Conservation (phyloP, 1,140 invertebrate species). For the Zaprionus tsacasi region DNA sequence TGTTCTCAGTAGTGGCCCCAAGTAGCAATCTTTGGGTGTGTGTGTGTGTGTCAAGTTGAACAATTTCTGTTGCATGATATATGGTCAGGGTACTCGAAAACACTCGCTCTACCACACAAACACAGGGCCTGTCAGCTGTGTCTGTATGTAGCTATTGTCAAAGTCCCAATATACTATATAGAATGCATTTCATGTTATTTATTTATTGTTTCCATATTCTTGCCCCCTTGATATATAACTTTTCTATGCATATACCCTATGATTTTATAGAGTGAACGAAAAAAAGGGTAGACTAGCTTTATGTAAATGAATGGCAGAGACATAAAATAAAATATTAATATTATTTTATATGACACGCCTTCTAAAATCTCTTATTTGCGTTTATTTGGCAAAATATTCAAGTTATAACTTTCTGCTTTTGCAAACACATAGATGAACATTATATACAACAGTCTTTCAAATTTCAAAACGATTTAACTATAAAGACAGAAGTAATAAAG, state of each 20-base stretch:
- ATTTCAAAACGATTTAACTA: too few relatives aligned
- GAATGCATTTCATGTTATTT: slow-evolving; percentile 53
- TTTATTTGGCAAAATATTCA: too few relatives aligned
- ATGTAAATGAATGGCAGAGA: too few relatives aligned
- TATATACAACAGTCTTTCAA: too few relatives aligned
- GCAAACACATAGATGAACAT: too few relatives aligned
- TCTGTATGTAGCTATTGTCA: slow-evolving; percentile 54
- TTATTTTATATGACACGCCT: too few relatives aligned
- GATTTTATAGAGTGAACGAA: too few relatives aligned
- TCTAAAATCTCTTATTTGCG: too few relatives aligned
- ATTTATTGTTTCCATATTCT: slow-evolving; percentile 26
- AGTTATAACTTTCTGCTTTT: too few relatives aligned
- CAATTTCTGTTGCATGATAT: slow-evolving; percentile 43
- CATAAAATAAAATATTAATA: too few relatives aligned
- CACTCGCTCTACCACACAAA: slow-evolving; percentile 2
- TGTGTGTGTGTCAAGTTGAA: slow-evolving; percentile 22
- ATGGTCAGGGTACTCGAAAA: slow-evolving; percentile 49
- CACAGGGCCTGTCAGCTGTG: slow-evolving; percentile 16
- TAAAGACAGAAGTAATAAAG: too few relatives aligned
- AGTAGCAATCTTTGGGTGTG: slow-evolving; percentile 39
- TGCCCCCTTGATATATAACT: neutral
- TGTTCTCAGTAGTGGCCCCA: slow-evolving; percentile 28
- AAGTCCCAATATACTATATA: slow-evolving; percentile 34
- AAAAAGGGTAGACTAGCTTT: too few relatives aligned
- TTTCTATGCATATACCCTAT: neutral